Evolutionary conservation across 2,888 invertebrate genomes (phyloP).

Genomic region (Neuroscelio doddi): DNA sequence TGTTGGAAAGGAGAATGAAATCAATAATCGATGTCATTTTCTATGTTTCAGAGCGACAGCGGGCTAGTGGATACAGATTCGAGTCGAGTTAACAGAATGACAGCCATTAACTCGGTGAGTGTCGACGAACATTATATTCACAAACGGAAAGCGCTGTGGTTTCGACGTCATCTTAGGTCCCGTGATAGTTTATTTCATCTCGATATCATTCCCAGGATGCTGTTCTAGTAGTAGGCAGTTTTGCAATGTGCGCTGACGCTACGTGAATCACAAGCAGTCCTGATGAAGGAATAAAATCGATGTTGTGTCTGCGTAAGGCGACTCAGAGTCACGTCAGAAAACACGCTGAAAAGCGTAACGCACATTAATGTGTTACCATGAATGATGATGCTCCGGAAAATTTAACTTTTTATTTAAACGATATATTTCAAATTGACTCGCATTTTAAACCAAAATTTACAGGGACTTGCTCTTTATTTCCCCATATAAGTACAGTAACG

Average conservation of each 20-base stretch:
- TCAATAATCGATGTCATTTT: constrained; percentile 30
- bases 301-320: constrained; percentile 36
- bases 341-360: constrained; percentile 33
- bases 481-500: too few species aligned
- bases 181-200: constrained; percentile 19
- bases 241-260: constrained; percentile 52
- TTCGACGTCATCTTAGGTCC: constrained; percentile 14
- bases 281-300: constrained; percentile 45
- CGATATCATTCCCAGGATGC: constrained; percentile 30
- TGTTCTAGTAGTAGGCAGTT: constrained; percentile 45
- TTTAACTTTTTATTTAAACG: neutral
- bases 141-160: constrained; percentile 23
- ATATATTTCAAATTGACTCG: too few species aligned
- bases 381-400: constrained; percentile 23
- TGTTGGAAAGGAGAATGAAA: too few species aligned
- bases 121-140: constrained; percentile 27
- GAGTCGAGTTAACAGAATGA: constrained; percentile 71
- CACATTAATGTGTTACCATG: constrained; percentile 28
- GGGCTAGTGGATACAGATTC: constrained; percentile 71
- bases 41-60: constrained; percentile 70
- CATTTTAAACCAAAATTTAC: too few species aligned
- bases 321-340: constrained; percentile 28
- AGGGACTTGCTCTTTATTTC: too few species aligned
- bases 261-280: constrained; percentile 52
- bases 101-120: constrained; percentile 73